Evolutionary conservation across 1,140 invertebrate species (phyloP).

Genomic region (Archivesica marissinica): DNA sequence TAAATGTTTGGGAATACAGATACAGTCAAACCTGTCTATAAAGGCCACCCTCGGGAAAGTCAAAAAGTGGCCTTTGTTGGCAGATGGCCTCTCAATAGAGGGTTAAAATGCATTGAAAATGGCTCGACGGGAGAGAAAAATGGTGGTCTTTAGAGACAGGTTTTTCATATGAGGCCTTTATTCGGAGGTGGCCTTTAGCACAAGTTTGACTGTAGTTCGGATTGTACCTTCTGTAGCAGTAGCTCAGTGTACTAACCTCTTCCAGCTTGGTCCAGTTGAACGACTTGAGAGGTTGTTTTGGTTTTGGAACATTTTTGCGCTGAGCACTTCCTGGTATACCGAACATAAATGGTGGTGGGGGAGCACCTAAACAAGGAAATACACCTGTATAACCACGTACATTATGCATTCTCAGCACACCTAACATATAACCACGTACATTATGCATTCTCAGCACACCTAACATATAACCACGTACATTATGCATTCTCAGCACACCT

Average conservation of each 20-base stretch:
- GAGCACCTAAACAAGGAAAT: conserved; percentile 47
- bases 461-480: no score
- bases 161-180: neutral
- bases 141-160: neutral
- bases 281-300: conserved; percentile 96
- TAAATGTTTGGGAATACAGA: no score
- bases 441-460: no score
- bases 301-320: conserved; percentile 90
- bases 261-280: conserved; percentile 99
- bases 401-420: no score
- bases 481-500: no score
- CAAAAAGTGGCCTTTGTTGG: no score
- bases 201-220: neutral
- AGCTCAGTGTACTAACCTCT: conserved; percentile 86
- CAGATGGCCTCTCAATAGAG: neutral
- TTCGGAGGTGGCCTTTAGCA: neutral
- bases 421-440: no score
- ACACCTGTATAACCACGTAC: no score
- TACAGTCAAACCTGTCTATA: no score
- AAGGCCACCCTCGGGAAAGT: no score
- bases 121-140: neutral
- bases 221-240: neutral
- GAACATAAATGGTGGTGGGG: conserved; percentile 58
- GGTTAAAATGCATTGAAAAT: neutral
- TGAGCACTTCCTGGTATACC: conserved; percentile 62